These are phyloP conservation scores for Pyrgus malvae DNA, from an alignment of 2,888 invertebrate genomes.

Conservation along the genomic window DNA sequence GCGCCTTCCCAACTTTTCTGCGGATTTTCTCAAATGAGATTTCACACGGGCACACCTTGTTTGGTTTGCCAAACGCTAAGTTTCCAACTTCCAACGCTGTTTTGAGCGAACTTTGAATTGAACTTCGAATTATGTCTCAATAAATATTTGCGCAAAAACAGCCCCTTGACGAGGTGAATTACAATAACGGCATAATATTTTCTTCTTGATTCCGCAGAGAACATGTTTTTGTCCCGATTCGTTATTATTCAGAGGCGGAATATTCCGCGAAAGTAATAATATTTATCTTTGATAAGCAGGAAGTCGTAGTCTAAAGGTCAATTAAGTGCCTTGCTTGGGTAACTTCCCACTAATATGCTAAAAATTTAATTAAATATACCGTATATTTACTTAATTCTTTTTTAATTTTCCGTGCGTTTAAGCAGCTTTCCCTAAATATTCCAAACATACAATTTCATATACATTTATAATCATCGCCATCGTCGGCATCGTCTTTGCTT, in stretches of 20 bases:
- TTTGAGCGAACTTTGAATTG: constrained; percentile 38
- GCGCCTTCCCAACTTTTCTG: constrained; percentile 41
- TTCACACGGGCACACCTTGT: constrained; percentile 51
- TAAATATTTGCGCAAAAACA: constrained; percentile 32
- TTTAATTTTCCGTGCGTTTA: too few species aligned
- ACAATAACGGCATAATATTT: constrained; percentile 24
- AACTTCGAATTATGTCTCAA: constrained; percentile 36
- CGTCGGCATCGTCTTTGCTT: too few species aligned
- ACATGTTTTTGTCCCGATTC: background rate
- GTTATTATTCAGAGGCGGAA: constrained; percentile 12
- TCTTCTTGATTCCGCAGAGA: constrained; percentile 12
- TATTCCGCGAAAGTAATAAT: constrained; percentile 8
- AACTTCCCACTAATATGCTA: too few species aligned
- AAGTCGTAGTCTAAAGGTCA: too few species aligned
- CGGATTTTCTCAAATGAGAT: constrained; percentile 56
- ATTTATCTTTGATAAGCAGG: background rate
- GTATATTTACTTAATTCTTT: too few species aligned
- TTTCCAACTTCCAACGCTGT: constrained; percentile 32
- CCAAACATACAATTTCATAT: too few species aligned
- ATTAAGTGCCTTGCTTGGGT: too few species aligned
- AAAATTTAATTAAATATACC: too few species aligned
- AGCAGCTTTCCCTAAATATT: too few species aligned
- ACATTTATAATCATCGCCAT: too few species aligned
- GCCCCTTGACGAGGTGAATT: constrained; percentile 26
- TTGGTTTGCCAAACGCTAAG: constrained; percentile 40